phyloP scores from a whole-genome alignment of 1,140 invertebrate species.

The Drosophila ogumai region DNA sequence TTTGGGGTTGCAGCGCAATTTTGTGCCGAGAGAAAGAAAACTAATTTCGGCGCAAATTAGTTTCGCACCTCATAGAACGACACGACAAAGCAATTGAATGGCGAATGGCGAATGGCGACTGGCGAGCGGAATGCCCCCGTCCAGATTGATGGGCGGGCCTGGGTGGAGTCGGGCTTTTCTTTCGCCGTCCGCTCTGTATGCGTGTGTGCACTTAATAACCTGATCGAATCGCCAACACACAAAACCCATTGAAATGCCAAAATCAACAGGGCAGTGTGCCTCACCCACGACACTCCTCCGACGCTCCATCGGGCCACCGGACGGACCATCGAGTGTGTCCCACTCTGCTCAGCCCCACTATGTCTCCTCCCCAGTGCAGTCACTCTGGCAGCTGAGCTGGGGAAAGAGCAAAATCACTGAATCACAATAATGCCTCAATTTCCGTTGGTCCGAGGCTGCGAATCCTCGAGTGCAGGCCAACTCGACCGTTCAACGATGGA shows the following conservation, averaged over 20 bases:
- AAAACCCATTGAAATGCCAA: constrained; percentile 80
- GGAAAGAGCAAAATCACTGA: constrained; percentile 78
- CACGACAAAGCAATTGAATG: constrained; percentile 73
- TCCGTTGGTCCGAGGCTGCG: constrained; percentile 61
- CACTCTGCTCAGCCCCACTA: neutral
- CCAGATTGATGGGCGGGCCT: constrained; percentile 14
- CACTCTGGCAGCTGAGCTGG: constrained; percentile 19
- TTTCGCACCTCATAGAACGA: constrained; percentile 77
- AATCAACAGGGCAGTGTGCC: constrained; percentile 71
- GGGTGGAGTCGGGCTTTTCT: constrained; percentile 11
- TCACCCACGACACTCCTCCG: constrained; percentile 5
- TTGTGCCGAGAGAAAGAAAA: constrained; percentile 71
- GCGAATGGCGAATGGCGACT: constrained; percentile 29
- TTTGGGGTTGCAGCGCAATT: constrained; percentile 67
- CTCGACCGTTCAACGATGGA: constrained; percentile 32
- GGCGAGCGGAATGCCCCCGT: constrained; percentile 52
- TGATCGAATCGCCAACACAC: constrained; percentile 79
- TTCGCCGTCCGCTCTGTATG: constrained; percentile 27
- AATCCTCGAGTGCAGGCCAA: constrained; percentile 39
- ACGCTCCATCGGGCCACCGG: constrained; percentile 2
- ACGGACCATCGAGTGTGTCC: neutral
- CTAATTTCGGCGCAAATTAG: constrained; percentile 83
- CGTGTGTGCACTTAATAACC: constrained; percentile 81
- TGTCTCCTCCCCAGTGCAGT: neutral
- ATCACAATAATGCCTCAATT: constrained; percentile 83